These are phyloP conservation scores for Hyposoter dolosus DNA, from an alignment of 2,888 invertebrate species.

Conservation along the genomic window DNA sequence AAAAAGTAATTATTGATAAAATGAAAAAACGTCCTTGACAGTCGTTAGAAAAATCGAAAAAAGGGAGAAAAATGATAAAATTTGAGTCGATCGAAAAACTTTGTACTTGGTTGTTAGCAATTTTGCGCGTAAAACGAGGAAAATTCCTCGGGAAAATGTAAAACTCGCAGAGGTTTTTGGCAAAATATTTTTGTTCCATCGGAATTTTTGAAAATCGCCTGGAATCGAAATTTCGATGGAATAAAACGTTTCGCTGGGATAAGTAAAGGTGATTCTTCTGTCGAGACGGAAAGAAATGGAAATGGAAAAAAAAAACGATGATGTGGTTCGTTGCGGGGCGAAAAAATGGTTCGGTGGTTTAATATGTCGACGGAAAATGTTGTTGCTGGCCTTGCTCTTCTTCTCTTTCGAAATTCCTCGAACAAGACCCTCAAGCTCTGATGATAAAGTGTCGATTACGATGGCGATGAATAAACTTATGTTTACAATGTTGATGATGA, in stretches of 20 bases:
- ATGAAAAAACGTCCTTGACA: conserved; percentile 69
- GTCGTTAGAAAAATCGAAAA: conserved; percentile 46
- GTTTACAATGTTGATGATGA: conserved; percentile 47
- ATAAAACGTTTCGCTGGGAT: background rate
- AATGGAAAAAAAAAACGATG: background rate
- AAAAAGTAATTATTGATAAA: conserved; percentile 67
- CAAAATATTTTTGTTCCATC: background rate
- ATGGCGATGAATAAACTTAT: conserved; percentile 63
- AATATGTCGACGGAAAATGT: conserved; percentile 76
- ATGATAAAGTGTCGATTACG: conserved; percentile 65
- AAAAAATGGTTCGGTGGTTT: conserved; percentile 65
- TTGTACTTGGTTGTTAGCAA: conserved; percentile 57
- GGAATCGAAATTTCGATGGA: background rate
- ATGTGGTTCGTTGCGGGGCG: conserved; percentile 40
- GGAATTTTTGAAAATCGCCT: background rate
- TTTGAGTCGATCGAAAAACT: conserved; percentile 38
- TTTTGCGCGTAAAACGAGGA: conserved; percentile 9
- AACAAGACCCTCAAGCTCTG: conserved; percentile 57
- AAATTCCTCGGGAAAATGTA: background rate
- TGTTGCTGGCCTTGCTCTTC: conserved; percentile 58
- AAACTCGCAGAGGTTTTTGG: background rate
- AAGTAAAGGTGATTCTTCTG: background rate
- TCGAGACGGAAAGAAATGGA: conserved; percentile 23
- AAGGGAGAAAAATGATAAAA: background rate
- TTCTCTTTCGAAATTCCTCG: conserved; percentile 9